Base-by-base conservation (phyloP, 2,888 invertebrate genomes). In the Nipponacmea schrenckii region DNA sequence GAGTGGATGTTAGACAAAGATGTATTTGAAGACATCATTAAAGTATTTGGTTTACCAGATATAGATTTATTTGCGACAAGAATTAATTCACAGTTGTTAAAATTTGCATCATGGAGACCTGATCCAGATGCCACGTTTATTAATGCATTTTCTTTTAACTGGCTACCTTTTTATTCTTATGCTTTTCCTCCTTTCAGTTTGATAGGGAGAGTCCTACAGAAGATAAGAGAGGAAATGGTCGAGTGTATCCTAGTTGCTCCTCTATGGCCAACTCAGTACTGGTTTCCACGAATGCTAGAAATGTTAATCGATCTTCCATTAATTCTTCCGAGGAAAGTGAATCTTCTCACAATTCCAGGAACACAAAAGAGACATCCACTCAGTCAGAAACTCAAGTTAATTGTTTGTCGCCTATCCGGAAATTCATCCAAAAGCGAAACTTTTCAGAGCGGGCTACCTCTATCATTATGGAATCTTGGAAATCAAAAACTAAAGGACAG, bases 91-190 rank as follows among this genome's bases (percentile, higher is more conserved):
- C 48, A 46, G 48, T 17, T 46, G 12, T 17, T 2, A 46, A 46
- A 2, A 15, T 46, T 46, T 46, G 48, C 48, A 1, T 15, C 14
- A 15, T 46, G 48, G 48, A 45, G 69, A 39, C 68, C 66, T 31
- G 70, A 68, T 27, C 71, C 71, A 17, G 64, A 68, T 24, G 68
- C 73, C 14, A 15, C 31, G 15, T 68, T 64, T 17, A 46, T 75
- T 39, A 68, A 71, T 66, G 69, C 71, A 14, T 70, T 73, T 27
- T 50, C 67, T 17, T 15, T 73, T 39, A 27, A 48, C 39, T 71
- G 73, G 73, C 20, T 44, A 39, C 20, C 46, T 72, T 72, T 72
- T 74, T 31, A n/a, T n/a, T n/a, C n/a, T n/a, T n/a, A n/a, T n/a
- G n/a, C n/a, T n/a, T n/a, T n/a, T n/a, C n/a, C n/a, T n/a, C n/a